Conservation (phyloP, 1,140 invertebrate genomes). For the Drosophila pseudoobscura region DNA sequence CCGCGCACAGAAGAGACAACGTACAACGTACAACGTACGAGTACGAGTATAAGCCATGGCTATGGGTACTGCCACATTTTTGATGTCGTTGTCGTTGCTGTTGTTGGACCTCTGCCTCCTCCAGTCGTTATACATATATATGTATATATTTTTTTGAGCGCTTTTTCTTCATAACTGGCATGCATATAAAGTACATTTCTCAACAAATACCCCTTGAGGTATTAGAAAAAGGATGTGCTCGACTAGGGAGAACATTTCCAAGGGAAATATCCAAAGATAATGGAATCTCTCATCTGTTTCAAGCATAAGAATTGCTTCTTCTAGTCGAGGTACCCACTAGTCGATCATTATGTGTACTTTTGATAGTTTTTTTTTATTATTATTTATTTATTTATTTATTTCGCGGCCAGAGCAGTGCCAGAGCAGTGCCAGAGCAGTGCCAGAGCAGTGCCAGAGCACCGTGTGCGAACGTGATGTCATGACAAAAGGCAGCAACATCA, state of each 20-base stretch:
- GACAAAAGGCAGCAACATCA: constrained; percentile 19
- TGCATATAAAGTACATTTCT: constrained; percentile 35
- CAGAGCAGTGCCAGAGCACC: no score
- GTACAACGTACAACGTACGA: constrained; percentile 8
- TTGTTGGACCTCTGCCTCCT: background rate
- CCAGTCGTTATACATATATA: constrained; percentile 46
- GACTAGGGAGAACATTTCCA: background rate
- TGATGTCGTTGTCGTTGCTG: constrained; percentile 44
- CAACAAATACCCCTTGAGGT: constrained; percentile 11
- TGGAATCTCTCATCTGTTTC: background rate
- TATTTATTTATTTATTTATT: constrained; percentile 19
- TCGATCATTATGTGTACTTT: constrained; percentile 15
- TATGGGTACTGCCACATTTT: constrained; percentile 34
- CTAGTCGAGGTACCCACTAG: constrained; percentile 7
- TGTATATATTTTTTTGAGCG: constrained; percentile 18
- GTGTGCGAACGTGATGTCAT: constrained; percentile 64
- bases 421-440: no score
- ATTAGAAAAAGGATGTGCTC: background rate
- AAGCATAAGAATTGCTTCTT: no score
- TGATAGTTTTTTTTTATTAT: constrained; percentile 13
- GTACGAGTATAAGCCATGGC: background rate
- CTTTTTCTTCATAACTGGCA: constrained; percentile 54
- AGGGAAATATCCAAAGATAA: no score
- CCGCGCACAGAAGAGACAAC: constrained; percentile 36
- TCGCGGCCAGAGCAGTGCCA: constrained; percentile 11